Base-by-base conservation (phyloP, 2,797 vertebrate genomes). In the Chloroceryle amazona region DNA sequence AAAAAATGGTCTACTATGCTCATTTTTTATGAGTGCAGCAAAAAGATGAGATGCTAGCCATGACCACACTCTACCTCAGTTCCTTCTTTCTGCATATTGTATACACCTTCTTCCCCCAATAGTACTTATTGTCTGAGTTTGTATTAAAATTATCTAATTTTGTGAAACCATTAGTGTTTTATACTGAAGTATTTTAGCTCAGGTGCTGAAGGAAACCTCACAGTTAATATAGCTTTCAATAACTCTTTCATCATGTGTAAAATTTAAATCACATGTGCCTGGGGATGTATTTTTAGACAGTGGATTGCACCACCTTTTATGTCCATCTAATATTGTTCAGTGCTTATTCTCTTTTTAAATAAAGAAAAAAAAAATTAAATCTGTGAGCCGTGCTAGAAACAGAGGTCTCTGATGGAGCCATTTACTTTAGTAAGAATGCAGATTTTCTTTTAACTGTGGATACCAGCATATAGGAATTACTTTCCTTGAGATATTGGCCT, bases 1-100 rank as follows among this genome's bases (percentile, higher is more conserved):
- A 95, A 68, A 94, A 96, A 97, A 83, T 41, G 42, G 46, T 90
- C 54, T 91, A 25, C n/a, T 21, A 8, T 63, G 46, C 70, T 95
- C 46, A 79, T 93, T 95, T 96, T 83, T 91, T 76, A 83, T 18
- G 16, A 82, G 18, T 70, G 42, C 61, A 83, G 81, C 41, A 91
- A 86, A 78, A 88, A 63, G 54, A 52, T 33, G 62, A 86, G 46
- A 75, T 57, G 35, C 8, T 79, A 82, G 29, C 33, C 1, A 9
- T 74, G 81, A 35, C 33, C 28, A 61, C 23, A 8, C 47, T 76
- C 25, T 81, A 3, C 14, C 28, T 44, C 20, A 0, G 4, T 76
- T 67, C 42, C 46, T 54, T 49, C 35, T 44, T 88, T 49, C n/a
- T 72, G 7, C 12, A 3, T 54, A 4, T 12, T 31, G 6, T 61